Evolutionary conservation across 2,888 invertebrate genomes (phyloP).

Genomic region (Eueremaeus valkanovi): DNA sequence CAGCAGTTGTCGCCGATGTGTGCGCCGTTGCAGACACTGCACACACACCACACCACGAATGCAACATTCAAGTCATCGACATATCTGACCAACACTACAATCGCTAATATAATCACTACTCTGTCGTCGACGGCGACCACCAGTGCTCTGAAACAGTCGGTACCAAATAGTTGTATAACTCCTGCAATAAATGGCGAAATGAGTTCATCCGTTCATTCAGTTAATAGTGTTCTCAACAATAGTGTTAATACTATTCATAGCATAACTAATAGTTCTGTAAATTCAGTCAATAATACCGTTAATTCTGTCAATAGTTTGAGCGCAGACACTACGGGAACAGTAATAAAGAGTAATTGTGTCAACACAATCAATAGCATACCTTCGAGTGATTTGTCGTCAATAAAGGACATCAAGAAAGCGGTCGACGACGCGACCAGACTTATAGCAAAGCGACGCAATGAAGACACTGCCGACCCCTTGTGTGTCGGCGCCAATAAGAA

Average conservation of each 20-base stretch:
- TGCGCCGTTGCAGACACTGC: slow-evolving; percentile 5
- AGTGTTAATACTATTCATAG: not conserved
- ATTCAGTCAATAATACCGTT: not conserved
- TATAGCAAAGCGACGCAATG: slow-evolving; percentile 35
- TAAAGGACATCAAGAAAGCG: slow-evolving; percentile 38
- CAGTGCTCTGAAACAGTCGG: not conserved
- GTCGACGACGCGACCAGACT: slow-evolving; percentile 39
- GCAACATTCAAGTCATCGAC: not conserved
- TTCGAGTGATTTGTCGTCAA: slow-evolving; percentile 35
- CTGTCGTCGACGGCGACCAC: not conserved
- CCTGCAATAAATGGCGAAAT: slow-evolving; percentile 16
- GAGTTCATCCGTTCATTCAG: not conserved
- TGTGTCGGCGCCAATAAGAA: slow-evolving; percentile 16
- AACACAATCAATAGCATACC: slow-evolving; percentile 19
- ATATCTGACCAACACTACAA: not conserved
- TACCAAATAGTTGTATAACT: slow-evolving; percentile 13
- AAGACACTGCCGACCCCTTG: slow-evolving; percentile 43
- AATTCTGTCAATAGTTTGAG: slow-evolving; percentile 7
- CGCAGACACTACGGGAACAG: not conserved
- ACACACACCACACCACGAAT: not conserved
- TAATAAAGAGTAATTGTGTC: not conserved
- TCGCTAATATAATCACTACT: not conserved
- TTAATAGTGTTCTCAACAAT: slow-evolving; percentile 15
- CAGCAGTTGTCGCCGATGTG: not conserved
- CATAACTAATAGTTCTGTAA: not conserved